Percentiles rank a stretch among this genome's conserved stretches.
phyloP scores from a whole-genome alignment of 2,888 invertebrate genomes.

The Unio pictorum region DNA sequence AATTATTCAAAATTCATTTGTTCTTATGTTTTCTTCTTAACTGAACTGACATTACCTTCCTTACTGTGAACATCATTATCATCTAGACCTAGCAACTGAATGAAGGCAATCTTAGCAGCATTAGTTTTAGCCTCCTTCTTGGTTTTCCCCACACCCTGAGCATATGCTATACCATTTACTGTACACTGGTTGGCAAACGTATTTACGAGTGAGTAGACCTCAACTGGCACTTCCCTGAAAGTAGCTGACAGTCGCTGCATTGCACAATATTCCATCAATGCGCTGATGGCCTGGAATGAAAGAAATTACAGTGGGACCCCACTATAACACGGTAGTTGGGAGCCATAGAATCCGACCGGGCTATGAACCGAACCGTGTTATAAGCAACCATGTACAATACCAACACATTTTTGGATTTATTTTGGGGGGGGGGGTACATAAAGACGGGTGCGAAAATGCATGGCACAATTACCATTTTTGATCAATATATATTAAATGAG shows the following conservation, averaged over 20 bases:
- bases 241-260: constrained; percentile 33
- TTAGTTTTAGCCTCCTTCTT: constrained; percentile 68
- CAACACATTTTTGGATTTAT: no score
- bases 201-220: constrained; percentile 31
- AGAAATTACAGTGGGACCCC: no score
- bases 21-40: no score
- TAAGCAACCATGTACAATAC: no score
- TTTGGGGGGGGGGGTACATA: no score
- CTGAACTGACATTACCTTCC: constrained; percentile 17
- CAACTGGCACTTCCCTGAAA: constrained; percentile 53
- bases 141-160: constrained; percentile 61
- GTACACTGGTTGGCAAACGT: constrained; percentile 59
- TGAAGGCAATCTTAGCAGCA: constrained; percentile 61
- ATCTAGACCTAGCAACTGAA: constrained; percentile 48
- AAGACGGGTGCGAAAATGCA: no score
- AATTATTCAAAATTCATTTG: no score
- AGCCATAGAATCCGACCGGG: no score
- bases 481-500: no score
- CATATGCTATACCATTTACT: constrained; percentile 52
- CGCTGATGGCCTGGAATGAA: constrained; percentile 53
- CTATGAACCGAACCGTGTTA: no score
- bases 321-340: no score
- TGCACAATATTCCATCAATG: constrained; percentile 58
- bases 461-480: no score
- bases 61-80: constrained; percentile 41